Evolutionary conservation across 2,113 vertebrate genomes (phyloP), one percentile per base, ranked within the genome.

Genomic region (Centropristis striata): DNA sequence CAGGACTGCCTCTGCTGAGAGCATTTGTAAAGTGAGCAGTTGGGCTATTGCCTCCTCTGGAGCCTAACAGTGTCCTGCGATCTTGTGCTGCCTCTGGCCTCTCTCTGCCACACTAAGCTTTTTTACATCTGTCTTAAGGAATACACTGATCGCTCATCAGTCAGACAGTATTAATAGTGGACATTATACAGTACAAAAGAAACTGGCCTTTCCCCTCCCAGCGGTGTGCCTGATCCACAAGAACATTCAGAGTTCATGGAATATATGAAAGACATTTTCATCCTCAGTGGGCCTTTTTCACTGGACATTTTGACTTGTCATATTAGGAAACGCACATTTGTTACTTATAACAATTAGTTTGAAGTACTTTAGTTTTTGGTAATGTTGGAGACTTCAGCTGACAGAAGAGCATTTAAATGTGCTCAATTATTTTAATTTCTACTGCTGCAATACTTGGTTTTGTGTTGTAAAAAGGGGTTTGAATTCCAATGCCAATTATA

Each of bases 1-100:
- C 87, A 90, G 83, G 85, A 88, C 87, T 78, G 86, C 83, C 84
- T 91, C 81, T 83, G 90, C 92, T 93, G 84, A 92, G 89, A 94
- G 90, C 92, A 87, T 88, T 92, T 85, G 85, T 92, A 86, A 93
- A 92, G 88, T 94, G 92, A 94, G 92, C 94, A 94, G 92, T 93
- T 90, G 89, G 91, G 71, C 82, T 59, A 84, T 83, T 77, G 81
- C 86, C 71, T 93, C 84, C 84, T 91, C 78, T 68, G 73, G 80
- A 90, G 91, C 72, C 55, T 86, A 83, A 87, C 73, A 90, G 84
- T 81, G 88, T 86, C 88, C 82, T 81, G 85, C 67, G 55, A 88
- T 90, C 72, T 83, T 69, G 69, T 28, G 69, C 78, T 87, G 90
- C 91, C 88, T 78, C 83, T 92, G 85, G 86, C 87, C 77, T 76